Evolutionary conservation across 2,888 invertebrate species (phyloP).

Genomic region (Hypomecis atomaria): DNA sequence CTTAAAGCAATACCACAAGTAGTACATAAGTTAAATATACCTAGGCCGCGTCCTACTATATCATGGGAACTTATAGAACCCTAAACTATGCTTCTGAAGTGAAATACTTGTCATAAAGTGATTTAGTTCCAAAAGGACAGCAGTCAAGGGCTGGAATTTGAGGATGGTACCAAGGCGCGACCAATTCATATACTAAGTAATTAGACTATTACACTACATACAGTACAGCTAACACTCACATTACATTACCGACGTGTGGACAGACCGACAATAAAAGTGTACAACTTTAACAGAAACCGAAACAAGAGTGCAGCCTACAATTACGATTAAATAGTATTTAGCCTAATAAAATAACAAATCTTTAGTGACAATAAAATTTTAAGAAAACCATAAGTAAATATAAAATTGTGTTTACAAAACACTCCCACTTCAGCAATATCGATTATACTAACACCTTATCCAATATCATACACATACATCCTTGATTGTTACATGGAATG

Average conservation of each 20-base stretch:
- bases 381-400: conserved; percentile 25
- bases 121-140: background rate
- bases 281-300: conserved; percentile 19
- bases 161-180: conserved; percentile 11
- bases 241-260: conserved; percentile 16
- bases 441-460: conserved; percentile 42
- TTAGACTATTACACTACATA: conserved; percentile 16
- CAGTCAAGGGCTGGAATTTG: background rate
- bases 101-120: too few relatives aligned
- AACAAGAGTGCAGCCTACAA: conserved; percentile 24
- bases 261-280: conserved; percentile 11
- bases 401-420: conserved; percentile 35
- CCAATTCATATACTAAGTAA: conserved; percentile 7
- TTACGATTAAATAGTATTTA: conserved; percentile 24
- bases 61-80: background rate
- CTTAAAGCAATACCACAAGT: conserved; percentile 10
- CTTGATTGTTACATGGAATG: conserved; percentile 55
- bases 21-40: background rate
- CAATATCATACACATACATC: conserved; percentile 45
- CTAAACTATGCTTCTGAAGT: too few relatives aligned
- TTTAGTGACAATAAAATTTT: conserved; percentile 20
- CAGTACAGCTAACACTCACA: conserved; percentile 19
- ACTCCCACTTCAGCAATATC: conserved; percentile 31
- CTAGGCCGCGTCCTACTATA: background rate
- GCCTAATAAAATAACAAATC: conserved; percentile 23